Evolutionary conservation across 2,113 vertebrate genomes (phyloP).

Genomic region (Melanostigma gelatinosum): DNA sequence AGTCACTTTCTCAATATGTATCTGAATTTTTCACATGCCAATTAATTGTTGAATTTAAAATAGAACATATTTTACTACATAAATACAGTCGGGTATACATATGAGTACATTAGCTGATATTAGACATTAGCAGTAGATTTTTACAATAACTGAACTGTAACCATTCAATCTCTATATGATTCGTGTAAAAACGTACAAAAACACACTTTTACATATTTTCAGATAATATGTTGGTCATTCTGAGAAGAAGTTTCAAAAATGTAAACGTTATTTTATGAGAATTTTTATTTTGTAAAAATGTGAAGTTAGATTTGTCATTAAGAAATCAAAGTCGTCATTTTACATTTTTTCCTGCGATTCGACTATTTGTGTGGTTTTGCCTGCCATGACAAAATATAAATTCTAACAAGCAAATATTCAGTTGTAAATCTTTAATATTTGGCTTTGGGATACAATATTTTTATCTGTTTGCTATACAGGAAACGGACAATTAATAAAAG

Average conservation of each 20-base stretch:
- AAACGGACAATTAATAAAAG: not conserved
- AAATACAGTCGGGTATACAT: not conserved
- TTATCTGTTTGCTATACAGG: not conserved
- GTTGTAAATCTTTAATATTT: not conserved
- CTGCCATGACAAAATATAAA: not conserved
- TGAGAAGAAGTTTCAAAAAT: not conserved
- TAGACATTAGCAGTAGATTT: not conserved
- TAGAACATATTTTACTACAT: not conserved
- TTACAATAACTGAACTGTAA: not conserved
- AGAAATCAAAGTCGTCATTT: not conserved
- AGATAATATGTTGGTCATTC: not conserved
- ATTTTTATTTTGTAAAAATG: not conserved
- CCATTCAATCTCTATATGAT: not conserved
- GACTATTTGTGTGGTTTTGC: not conserved
- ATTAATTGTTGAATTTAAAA: not conserved
- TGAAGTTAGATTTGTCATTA: not conserved
- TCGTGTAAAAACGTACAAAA: not conserved
- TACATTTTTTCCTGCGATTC: not conserved
- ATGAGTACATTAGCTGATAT: not conserved
- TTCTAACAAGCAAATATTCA: not conserved
- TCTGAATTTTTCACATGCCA: not conserved
- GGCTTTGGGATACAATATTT: not conserved
- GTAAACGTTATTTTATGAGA: not conserved
- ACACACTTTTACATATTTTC: not conserved
- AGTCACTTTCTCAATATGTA: not conserved